Percentiles rank a stretch among this genome's conserved stretches.
phyloP scores from a whole-genome alignment of 2,113 vertebrate genomes.

The Prionailurus viverrinus region DNA sequence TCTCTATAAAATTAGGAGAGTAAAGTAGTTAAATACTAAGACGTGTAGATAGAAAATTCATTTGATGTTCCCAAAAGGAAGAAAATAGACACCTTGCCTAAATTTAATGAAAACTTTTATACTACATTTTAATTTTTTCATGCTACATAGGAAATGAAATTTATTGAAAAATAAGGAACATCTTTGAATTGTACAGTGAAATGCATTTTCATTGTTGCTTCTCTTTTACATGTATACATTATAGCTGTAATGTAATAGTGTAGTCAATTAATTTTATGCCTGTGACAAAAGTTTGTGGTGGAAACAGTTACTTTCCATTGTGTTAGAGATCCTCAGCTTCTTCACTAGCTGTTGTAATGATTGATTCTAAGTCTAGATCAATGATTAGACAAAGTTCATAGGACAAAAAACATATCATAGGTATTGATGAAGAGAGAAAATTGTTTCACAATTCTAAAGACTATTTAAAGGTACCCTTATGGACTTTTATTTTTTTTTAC shows the following conservation, averaged over 20 bases:
- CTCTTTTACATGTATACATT: not conserved
- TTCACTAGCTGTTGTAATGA: not conserved
- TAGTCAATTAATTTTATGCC: not conserved
- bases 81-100: not conserved
- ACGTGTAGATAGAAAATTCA: not conserved
- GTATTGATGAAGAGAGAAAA: not conserved
- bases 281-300: not conserved
- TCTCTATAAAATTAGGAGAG: not conserved
- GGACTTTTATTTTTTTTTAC: not conserved
- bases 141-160: not conserved
- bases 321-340: not conserved
- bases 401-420: not conserved
- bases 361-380: not conserved
- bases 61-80: not conserved
- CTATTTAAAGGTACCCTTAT: not conserved
- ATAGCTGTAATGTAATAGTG: not conserved
- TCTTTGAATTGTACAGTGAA: slow-evolving; percentile 12
- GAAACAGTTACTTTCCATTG: not conserved
- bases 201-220: slow-evolving; percentile 13
- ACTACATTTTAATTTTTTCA: not conserved
- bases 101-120: not conserved
- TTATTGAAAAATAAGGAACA: not conserved
- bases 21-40: not conserved
- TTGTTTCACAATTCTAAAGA: not conserved
- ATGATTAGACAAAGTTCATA: not conserved